Evolutionary conservation across 1,140 invertebrate genomes (phyloP).

Genomic region (Aradophagus sp.): DNA sequence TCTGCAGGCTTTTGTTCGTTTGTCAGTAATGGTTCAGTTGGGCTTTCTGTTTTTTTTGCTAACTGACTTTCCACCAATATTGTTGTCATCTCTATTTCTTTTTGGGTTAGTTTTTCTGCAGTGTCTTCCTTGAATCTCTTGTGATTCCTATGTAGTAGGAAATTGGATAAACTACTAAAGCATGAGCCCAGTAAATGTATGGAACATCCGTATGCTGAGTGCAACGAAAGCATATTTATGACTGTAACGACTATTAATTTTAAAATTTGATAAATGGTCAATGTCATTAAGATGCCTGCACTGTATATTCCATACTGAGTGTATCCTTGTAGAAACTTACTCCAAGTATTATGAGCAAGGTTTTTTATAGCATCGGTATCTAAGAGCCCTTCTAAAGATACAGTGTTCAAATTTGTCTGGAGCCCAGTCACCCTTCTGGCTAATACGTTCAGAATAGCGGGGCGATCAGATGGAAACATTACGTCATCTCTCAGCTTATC

Average conservation of each 20-base stretch:
- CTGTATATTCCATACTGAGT: constrained; percentile 9
- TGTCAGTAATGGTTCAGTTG: too few relatives aligned
- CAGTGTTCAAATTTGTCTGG: not conserved
- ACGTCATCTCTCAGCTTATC: not conserved
- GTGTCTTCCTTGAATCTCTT: too few relatives aligned
- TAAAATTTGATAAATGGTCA: not conserved
- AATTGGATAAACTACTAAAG: not conserved
- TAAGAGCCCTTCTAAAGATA: constrained; percentile 3
- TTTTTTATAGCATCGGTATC: constrained; percentile 3
- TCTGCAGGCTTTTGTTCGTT: too few relatives aligned
- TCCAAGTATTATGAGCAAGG: constrained; percentile 1
- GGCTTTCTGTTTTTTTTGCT: too few relatives aligned
- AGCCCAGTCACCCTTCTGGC: constrained; percentile 7
- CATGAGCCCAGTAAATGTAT: not conserved
- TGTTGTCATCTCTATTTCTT: too few relatives aligned
- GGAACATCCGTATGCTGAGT: constrained; percentile 8
- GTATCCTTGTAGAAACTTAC: constrained; percentile 2
- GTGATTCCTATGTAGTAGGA: constrained; percentile 2
- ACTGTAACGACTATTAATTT: not conserved
- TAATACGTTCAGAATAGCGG: not conserved
- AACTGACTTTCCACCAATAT: too few relatives aligned
- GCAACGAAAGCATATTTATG: constrained; percentile 1
- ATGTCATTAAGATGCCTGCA: constrained; percentile 3
- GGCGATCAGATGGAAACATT: not conserved
- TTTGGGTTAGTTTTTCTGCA: too few relatives aligned